A percentile compares a stretch with the other conserved stretches of the same genome.
Evolutionary conservation across 2,113 vertebrate genomes (phyloP).

Genomic region (Leptodactylus fuscus): DNA sequence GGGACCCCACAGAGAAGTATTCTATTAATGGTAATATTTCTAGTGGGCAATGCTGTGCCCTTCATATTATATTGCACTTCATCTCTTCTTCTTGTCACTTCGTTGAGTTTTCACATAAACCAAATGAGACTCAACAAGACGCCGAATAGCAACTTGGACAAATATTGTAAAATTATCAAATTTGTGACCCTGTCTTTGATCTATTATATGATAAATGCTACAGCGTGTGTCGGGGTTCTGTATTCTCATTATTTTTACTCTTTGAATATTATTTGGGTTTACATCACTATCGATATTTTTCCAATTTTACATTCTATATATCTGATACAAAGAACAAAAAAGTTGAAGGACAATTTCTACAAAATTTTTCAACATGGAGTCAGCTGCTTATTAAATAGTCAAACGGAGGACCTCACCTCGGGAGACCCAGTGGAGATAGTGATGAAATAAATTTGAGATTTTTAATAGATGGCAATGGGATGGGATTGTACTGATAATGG

Average conservation of each 20-base stretch:
- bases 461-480: no score
- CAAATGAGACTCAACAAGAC: background rate
- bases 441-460: no score
- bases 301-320: conserved; percentile 5
- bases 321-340: conserved; percentile 19
- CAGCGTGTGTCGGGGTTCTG: background rate
- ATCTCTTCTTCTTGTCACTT: background rate
- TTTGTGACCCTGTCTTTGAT: background rate
- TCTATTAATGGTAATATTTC: background rate
- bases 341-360: background rate
- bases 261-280: background rate
- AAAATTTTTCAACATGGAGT: background rate
- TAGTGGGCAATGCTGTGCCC: background rate
- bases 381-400: background rate
- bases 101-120: background rate
- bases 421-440: background rate
- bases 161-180: background rate
- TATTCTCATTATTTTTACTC: background rate
- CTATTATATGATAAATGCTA: background rate
- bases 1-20: background rate
- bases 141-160: background rate
- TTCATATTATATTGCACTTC: conserved; percentile 7
- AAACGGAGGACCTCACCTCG: no score
- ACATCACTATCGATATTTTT: background rate
- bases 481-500: no score